A percentile compares a stretch with the other conserved stretches of the same genome.
phyloP scores from a whole-genome alignment of 2,113 vertebrate species.

The Anseranas semipalmata region DNA sequence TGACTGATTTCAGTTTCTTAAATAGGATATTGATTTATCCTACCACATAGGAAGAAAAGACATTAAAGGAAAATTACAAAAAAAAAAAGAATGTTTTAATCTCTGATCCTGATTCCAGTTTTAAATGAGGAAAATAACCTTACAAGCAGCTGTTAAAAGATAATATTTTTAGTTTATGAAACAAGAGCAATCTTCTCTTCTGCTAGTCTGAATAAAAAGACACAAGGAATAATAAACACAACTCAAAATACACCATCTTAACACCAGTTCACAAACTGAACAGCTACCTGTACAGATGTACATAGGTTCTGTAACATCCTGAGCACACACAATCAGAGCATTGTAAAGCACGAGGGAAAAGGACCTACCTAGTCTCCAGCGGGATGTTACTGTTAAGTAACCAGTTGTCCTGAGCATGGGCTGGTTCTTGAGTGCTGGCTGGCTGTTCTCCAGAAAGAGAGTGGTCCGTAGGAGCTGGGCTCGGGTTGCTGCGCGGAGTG shows the following conservation, averaged over 20 bases:
- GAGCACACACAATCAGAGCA: background rate
- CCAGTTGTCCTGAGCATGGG: slow-evolving; percentile 95
- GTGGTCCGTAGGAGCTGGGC: slow-evolving; percentile 93
- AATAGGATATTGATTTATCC: slow-evolving; percentile 44
- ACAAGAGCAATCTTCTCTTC: slow-evolving; percentile 36
- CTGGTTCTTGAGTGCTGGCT: slow-evolving; percentile 82
- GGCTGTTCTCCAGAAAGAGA: slow-evolving; percentile 90
- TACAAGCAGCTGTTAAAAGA: background rate
- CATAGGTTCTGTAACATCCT: background rate
- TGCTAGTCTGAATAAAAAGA: slow-evolving; percentile 14
- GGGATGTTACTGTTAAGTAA: slow-evolving; percentile 99
- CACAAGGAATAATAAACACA: background rate
- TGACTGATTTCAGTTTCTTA: slow-evolving; percentile 44
- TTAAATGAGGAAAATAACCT: slow-evolving; percentile 37
- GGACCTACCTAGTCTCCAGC: slow-evolving; percentile 92
- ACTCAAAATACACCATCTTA: background rate
- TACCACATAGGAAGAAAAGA: slow-evolving; percentile 17
- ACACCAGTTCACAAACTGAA: background rate
- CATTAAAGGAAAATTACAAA: background rate
- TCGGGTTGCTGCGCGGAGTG: slow-evolving; percentile 94
- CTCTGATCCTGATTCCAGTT: background rate
- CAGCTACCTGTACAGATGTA: background rate
- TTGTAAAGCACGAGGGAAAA: background rate
- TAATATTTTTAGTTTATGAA: background rate
- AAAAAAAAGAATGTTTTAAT: slow-evolving; percentile 30